A percentile compares a stretch with the other conserved stretches of the same genome.
Evolutionary conservation across 2,113 vertebrate genomes (phyloP).

Genomic region (Campylomormyrus numenius): DNA sequence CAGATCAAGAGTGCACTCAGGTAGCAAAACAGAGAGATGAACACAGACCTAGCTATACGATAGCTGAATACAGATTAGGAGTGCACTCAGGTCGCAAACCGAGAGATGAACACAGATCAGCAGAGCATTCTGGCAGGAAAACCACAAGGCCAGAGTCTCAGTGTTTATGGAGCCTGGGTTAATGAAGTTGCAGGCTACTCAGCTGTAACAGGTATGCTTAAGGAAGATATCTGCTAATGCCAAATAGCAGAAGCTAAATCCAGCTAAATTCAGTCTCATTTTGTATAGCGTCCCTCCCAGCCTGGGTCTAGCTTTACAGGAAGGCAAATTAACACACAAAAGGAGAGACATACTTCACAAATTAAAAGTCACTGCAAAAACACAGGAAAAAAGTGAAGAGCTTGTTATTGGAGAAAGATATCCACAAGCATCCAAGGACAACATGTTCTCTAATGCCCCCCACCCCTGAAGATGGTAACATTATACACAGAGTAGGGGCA

Average conservation of each 20-base stretch:
- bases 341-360: neutral
- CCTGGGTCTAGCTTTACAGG: neutral
- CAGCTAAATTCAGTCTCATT: neutral
- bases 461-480: neutral
- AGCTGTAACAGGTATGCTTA: neutral
- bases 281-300: neutral
- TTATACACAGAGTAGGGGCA: neutral
- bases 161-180: neutral
- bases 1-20: neutral
- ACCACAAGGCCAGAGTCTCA: neutral
- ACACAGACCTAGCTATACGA: neutral
- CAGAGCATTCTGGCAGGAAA: neutral
- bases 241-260: neutral
- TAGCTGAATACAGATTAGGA: neutral
- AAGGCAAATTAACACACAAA: neutral
- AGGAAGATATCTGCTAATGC: neutral
- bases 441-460: neutral
- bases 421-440: neutral
- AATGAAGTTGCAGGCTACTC: neutral
- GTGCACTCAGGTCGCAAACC: neutral
- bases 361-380: neutral
- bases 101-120: neutral
- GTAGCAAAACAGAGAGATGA: neutral
- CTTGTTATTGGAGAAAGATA: neutral
- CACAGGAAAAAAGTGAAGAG: neutral